Percentiles rank a stretch among this genome's conserved stretches.
phyloP scores from a whole-genome alignment of 2,113 vertebrate species.

The Pantherophis guttatus region DNA sequence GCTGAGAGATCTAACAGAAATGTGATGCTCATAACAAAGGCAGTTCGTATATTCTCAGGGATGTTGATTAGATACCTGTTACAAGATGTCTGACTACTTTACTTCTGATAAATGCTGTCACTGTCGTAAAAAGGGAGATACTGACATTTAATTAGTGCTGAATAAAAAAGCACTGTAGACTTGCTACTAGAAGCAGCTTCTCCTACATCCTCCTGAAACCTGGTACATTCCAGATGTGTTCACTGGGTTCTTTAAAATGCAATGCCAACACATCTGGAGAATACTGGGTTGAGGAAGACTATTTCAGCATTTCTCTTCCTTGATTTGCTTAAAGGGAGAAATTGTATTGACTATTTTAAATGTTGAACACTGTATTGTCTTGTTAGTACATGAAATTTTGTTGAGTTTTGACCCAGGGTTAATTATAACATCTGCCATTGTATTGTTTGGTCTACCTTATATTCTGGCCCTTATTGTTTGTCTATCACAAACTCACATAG shows the following conservation, averaged over 20 bases:
- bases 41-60: conserved; percentile 36
- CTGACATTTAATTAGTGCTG: conserved; percentile 40
- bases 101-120: conserved; percentile 37
- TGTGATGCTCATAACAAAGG: background rate
- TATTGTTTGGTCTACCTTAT: background rate
- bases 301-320: background rate
- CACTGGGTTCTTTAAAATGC: background rate
- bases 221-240: background rate
- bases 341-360: background rate
- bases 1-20: background rate
- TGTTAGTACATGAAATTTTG: background rate
- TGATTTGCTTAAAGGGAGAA: background rate
- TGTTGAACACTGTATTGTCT: background rate
- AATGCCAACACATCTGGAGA: background rate
- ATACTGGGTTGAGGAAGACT: background rate
- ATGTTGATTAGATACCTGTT: conserved; percentile 32
- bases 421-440: background rate
- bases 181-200: conserved; percentile 1
- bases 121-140: background rate
- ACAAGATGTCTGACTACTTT: conserved; percentile 20
- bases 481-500: background rate
- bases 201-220: background rate
- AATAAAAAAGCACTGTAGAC: conserved; percentile 31
- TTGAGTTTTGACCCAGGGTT: background rate
- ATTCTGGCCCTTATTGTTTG: background rate